Conservation (phyloP, 2,113 vertebrate species). For the Anguilla japonica region DNA sequence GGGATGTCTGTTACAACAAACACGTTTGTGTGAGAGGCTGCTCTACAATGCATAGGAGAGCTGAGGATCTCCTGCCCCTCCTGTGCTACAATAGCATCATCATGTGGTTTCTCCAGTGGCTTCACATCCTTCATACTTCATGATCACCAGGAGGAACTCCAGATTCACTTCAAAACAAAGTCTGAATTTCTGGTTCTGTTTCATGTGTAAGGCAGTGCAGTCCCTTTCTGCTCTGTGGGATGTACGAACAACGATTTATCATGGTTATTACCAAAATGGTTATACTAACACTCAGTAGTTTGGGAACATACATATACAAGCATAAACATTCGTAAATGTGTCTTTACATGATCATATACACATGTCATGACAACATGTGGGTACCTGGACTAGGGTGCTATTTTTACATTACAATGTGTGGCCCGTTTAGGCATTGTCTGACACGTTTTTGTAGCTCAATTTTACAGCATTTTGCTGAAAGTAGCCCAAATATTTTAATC, state of each 20-base stretch:
- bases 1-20: conserved; percentile 23
- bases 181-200: conserved; percentile 17
- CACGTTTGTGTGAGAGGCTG: too few relatives aligned
- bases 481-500: background rate
- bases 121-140: conserved; percentile 50
- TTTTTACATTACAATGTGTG: background rate
- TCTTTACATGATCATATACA: background rate
- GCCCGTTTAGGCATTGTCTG: background rate
- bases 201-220: background rate
- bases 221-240: background rate
- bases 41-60: background rate
- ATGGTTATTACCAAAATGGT: background rate
- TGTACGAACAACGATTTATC: conserved; percentile 7
- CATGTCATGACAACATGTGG: background rate
- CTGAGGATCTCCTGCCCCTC: conserved; percentile 13
- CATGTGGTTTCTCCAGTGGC: conserved; percentile 58
- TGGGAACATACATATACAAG: background rate
- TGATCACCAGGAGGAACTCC: conserved; percentile 36
- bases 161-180: conserved; percentile 10
- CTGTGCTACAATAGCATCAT: conserved; percentile 47
- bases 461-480: background rate
- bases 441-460: background rate
- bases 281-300: background rate
- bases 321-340: conserved; percentile 24
- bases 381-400: background rate